Evolutionary conservation across 2,797 vertebrate species (phyloP), one percentile per base, ranked within the genome.

Genomic region (Parotocinclus haroldoi): DNA sequence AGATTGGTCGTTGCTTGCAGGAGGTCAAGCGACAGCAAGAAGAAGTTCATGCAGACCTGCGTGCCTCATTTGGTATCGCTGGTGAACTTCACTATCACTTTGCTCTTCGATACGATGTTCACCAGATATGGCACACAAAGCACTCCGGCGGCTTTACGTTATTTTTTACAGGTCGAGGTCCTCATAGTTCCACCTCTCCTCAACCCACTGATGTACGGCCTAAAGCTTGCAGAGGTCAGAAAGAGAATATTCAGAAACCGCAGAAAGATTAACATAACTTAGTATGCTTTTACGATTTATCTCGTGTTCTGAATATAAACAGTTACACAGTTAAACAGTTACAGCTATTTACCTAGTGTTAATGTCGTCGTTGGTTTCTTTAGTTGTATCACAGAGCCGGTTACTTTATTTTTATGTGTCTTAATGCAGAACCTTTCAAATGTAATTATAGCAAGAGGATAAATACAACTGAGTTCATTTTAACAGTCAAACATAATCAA

Each of bases 51-150:
- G 62, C 62, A 63, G 17, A 76, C 71, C 2, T 71, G 75, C 69
- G 58, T 72, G 44, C 75, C 75, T 36, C 75, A 76, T 69, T 3
- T 76, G 6, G 17, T 73, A 13, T 76, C 67, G 10, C 16, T 76
- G 9, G 3, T 73, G 6, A 76, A 71, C 36, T 72, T 71, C 14
- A 59, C 48, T 27, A 10, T 68, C 18, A 57, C 68, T 17, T 55
- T 73, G 27, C 63, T 76, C 52, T 73, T 76, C 55, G 71, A 76
- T 37, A 63, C 58, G 42, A 56, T 71, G 50, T 74, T 72, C 58
- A 72, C 39, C 60, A 63, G 70, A 46, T 76, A 76, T 6, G 74
- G 58, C 12, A 40, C 63, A 27, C 53, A 36, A 1, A 38, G 63
- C 18, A 57, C 72, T 9, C 70, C 70, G 39, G 54, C 17, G 10